Base-by-base conservation (phyloP, 2,113 vertebrate species). In the Prunella himalayana region DNA sequence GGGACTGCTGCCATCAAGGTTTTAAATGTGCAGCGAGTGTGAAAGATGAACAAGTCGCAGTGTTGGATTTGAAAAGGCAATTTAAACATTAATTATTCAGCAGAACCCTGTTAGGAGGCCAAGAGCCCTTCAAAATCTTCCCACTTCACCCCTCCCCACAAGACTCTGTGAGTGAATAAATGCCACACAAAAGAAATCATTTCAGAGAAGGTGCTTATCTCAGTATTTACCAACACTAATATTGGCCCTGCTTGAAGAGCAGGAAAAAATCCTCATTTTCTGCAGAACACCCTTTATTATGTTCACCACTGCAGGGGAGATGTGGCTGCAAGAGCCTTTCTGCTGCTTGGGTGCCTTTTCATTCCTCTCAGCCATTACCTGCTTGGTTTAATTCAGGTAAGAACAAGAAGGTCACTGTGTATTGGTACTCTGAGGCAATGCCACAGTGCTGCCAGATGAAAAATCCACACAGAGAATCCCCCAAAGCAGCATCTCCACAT, bases 41-140 rank as follows among this genome's bases (percentile, higher is more conserved):
- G 87, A 64, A 75, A 51, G 68, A 64, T 45, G 80, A 94, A 68
- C 72, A 78, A 71, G 84, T 65, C 49, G 15, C 64, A 88, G 71
- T 30, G 45, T 56, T 7, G 49, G 60, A 54, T 92, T 81, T 83
- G 80, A 96, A 96, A 95, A 95, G 76, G 79, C 82, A 79, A 81
- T 89, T 95, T 82, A 72, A 93, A 77, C 75, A 89, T 85, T 68
- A 91, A 82, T 92, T 92, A 88, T 86, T 81, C 87, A 92, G 33
- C 77, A 87, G 69, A 87, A 50, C 50, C 54, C 19, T 27, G 35
- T 37, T 17, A 91, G 66, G 69, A 61, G 49, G 51, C 64, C 60
- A 87, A 94, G 85, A 92, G 84, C 94, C 71, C 79, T 91, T 90
- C 33, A 86, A 37, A 90, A 85, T 56, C 12, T 42, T 57, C 89